Evolutionary conservation across 2,113 vertebrate genomes (phyloP).

Genomic region (Damaliscus lunatus): DNA sequence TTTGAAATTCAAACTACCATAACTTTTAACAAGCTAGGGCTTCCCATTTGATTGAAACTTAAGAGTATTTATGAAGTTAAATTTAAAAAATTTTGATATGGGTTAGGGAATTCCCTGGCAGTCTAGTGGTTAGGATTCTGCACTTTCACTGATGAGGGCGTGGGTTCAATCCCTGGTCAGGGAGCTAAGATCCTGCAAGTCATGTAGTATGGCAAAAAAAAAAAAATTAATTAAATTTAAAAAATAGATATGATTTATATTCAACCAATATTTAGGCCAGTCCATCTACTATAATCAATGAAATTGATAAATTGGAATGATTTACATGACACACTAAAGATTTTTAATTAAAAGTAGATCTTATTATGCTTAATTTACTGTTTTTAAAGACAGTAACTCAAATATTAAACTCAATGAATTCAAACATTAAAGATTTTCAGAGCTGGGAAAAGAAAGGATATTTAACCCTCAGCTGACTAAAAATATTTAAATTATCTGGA

Average conservation of each 20-base stretch:
- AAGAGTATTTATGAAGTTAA: background rate
- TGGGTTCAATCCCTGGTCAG: background rate
- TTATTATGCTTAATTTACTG: background rate
- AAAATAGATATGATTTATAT: background rate
- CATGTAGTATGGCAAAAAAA: background rate
- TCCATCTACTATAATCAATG: background rate
- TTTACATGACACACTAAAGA: background rate
- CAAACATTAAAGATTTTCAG: constrained; percentile 9
- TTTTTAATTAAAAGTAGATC: constrained; percentile 28
- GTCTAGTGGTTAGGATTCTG: background rate
- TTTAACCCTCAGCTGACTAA: background rate
- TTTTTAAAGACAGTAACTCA: background rate
- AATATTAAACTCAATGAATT: background rate
- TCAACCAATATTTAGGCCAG: background rate
- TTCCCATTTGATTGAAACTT: background rate
- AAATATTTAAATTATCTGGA: background rate
- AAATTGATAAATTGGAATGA: constrained; percentile 38
- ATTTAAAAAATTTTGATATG: background rate
- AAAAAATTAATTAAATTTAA: background rate
- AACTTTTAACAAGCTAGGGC: background rate
- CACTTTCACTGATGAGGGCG: background rate
- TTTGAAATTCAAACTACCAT: constrained; percentile 28
- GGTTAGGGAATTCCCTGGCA: background rate
- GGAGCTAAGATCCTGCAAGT: background rate
- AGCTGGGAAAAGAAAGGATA: background rate